Evolutionary conservation across 2,888 invertebrate genomes (phyloP).

Genomic region (Diloba caeruleocephala): DNA sequence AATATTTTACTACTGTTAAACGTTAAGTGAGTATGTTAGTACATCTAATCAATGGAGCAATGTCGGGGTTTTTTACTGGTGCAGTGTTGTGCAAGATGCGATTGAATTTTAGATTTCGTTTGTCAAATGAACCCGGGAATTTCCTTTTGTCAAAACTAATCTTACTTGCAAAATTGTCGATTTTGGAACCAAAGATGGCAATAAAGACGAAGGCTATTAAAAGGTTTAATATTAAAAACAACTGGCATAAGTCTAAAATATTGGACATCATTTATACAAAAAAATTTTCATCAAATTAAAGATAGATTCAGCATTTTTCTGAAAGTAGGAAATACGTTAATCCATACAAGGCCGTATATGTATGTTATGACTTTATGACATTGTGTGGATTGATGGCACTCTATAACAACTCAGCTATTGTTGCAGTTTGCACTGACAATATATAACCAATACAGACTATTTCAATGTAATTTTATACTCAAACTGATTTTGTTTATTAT

Average conservation of each 20-base stretch:
- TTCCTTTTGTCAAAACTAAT: background rate
- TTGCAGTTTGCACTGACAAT: conserved; percentile 19
- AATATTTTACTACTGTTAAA: too few relatives aligned
- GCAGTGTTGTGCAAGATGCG: conserved; percentile 17
- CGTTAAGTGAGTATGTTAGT: background rate
- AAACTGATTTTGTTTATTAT: too few relatives aligned
- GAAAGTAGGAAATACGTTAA: conserved; percentile 1
- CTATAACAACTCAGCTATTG: conserved; percentile 21
- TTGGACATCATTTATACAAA: too few relatives aligned
- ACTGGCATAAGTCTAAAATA: too few relatives aligned
- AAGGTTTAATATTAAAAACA: too few relatives aligned
- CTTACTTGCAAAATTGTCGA: too few relatives aligned
- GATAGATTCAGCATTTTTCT: too few relatives aligned
- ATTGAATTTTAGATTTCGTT: conserved; percentile 5
- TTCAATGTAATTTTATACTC: too few relatives aligned
- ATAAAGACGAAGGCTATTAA: too few relatives aligned
- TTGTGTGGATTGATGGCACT: conserved; percentile 31
- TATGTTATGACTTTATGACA: background rate
- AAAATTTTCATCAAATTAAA: too few relatives aligned
- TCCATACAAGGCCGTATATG: conserved; percentile 23
- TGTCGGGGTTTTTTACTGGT: conserved; percentile 19
- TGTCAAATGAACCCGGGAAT: conserved; percentile 8
- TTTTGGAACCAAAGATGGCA: too few relatives aligned
- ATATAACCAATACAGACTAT: too few relatives aligned
- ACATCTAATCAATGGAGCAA: conserved; percentile 3